Evolutionary conservation across 2,113 vertebrate genomes (phyloP), one percentile per base, ranked within the genome.

Genomic region (Diphyllodes magnificus): DNA sequence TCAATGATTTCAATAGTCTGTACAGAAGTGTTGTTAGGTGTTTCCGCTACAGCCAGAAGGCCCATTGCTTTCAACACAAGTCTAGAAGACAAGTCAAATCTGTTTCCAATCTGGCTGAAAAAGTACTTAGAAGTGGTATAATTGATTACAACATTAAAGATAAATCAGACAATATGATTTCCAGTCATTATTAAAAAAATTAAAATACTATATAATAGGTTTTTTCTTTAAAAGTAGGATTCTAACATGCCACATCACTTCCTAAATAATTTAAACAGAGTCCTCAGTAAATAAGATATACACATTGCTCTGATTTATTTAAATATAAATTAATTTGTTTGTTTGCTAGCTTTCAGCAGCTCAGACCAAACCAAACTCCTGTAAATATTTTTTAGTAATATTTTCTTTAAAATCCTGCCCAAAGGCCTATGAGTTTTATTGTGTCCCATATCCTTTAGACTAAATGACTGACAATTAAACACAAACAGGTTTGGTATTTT

Each of bases 391-490:
- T 95, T 93, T 64, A 92, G 40, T 16, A 76, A 42, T n/a, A 57
- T 94, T 95, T 94, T 89, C 66, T 95, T 92, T 6, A 93, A 97
- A 97, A 73, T 84, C 70, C 14, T 66, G 27, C 57, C 71, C 84
- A 71, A 69, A 69, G 23, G 31, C 53, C 71, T 51, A 13, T 42
- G 70, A 53, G n/a, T 86, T 97, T 91, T 95, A 81, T 65, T 35
- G 64, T 68, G 49, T 84, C 35, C 61, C 75, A 81, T 17, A 75
- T 24, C 24, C 73, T 93, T 77, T 72, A 92, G 81, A 85, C 79
- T 61, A 93, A 97, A 92, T 73, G n/a, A 96, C 3, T 14, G 8
- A 86, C 45, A 96, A 92, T 63, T 96, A 97, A 97, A 94, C 51
- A 49, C 63, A 94, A 96, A 82, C n/a, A 86, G 63, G 53, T 63